Evolutionary conservation across 2,888 invertebrate genomes (phyloP).

Genomic region (Drosophila rellima): DNA sequence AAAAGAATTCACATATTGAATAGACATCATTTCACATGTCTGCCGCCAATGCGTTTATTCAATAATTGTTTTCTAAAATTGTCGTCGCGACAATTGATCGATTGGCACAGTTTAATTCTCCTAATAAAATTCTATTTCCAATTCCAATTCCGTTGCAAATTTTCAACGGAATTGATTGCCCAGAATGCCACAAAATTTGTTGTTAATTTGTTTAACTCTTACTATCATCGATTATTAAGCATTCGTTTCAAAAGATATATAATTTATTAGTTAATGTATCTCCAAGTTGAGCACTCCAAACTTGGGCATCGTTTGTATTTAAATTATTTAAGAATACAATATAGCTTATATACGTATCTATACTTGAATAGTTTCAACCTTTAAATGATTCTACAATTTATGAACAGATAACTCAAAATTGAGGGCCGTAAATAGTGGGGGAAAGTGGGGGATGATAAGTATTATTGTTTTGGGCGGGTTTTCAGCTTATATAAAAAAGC

Average conservation of each 20-base stretch:
- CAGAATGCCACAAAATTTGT: background rate
- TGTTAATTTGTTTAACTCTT: background rate
- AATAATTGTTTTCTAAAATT: constrained; percentile 6
- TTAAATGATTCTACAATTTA: background rate
- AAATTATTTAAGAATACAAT: background rate
- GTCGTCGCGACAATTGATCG: constrained; percentile 2
- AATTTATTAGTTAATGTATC: background rate
- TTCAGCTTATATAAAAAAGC: constrained; percentile 15
- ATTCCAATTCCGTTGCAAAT: background rate
- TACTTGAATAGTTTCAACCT: background rate
- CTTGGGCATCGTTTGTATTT: background rate
- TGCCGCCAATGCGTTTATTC: constrained; percentile 9
- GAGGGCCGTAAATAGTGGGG: background rate
- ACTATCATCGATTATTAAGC: background rate
- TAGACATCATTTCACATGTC: constrained; percentile 22
- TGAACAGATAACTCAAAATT: background rate
- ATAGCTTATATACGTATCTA: background rate
- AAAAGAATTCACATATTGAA: constrained; percentile 19
- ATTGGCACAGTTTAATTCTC: constrained; percentile 13
- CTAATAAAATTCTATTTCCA: background rate
- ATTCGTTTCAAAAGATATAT: no score
- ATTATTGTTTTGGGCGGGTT: constrained; percentile 8
- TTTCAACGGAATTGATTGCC: background rate
- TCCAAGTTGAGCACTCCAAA: background rate
- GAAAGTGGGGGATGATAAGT: constrained; percentile 2